These are phyloP conservation scores for Fulica atra DNA, from an alignment of 2,113 vertebrate species.

Conservation along the genomic window DNA sequence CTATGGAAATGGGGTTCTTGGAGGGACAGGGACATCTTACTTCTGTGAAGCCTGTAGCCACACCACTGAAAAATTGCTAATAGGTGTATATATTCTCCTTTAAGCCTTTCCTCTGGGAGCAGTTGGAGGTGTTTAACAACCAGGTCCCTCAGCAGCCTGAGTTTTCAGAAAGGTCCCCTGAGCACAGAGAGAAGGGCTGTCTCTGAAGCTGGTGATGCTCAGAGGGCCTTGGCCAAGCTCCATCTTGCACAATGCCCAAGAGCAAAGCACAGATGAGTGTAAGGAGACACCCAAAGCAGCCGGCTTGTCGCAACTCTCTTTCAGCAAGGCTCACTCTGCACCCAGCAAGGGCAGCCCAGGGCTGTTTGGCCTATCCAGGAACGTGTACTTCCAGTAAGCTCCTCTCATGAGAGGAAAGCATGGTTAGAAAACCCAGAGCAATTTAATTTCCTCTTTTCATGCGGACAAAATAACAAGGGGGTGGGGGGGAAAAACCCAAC, in stretches of 20 bases:
- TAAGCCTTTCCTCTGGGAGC: not conserved
- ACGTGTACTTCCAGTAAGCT: slow-evolving; percentile 36
- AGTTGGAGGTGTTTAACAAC: not conserved
- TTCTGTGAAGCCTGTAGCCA: not conserved
- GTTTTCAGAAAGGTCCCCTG: not conserved
- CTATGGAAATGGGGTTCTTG: not conserved
- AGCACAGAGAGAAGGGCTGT: not conserved
- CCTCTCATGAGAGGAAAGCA: not conserved
- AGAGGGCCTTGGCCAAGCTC: not conserved
- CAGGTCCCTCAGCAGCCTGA: not conserved
- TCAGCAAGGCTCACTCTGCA: not conserved
- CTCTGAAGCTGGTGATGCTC: not conserved
- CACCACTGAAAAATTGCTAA: not conserved
- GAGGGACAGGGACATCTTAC: not conserved
- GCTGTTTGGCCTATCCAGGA: slow-evolving; percentile 38
- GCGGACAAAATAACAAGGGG: not conserved
- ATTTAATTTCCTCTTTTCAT: slow-evolving; percentile 25
- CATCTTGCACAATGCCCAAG: not conserved
- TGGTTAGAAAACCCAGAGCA: slow-evolving; percentile 5
- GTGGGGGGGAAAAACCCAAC: too few species aligned
- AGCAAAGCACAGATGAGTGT: not conserved
- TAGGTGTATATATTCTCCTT: not conserved
- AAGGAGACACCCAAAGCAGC: not conserved
- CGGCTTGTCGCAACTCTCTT: not conserved
- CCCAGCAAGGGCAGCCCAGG: slow-evolving; percentile 7